Evolutionary conservation across 2,888 invertebrate species (phyloP).

Genomic region (Lucinisca nassula): DNA sequence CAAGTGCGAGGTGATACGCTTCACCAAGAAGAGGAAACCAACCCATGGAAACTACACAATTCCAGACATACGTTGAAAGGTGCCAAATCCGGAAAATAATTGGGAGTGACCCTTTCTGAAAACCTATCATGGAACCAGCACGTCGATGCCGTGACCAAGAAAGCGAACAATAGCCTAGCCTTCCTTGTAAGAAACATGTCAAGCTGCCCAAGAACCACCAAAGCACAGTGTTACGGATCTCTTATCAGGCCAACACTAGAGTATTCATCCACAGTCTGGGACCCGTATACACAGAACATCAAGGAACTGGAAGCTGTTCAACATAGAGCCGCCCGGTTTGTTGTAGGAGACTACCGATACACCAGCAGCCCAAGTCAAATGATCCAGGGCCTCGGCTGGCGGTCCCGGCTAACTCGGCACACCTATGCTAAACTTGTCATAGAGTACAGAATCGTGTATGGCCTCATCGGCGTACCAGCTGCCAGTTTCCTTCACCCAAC

Average conservation of each 20-base stretch:
- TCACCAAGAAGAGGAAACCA: background rate
- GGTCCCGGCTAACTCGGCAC: conserved; percentile 11
- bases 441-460: conserved; percentile 30
- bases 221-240: background rate
- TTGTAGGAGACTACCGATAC: conserved; percentile 26
- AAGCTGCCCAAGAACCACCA: conserved; percentile 1
- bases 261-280: conserved; percentile 11
- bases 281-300: conserved; percentile 7
- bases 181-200: conserved; percentile 22
- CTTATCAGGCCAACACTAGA: background rate
- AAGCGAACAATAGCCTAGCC: background rate
- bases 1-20: background rate
- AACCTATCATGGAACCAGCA: conserved; percentile 28
- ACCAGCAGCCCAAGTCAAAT: conserved; percentile 27
- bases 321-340: conserved; percentile 23
- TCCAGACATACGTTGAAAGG: background rate
- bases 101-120: background rate
- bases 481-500: conserved; percentile 5
- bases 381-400: conserved; percentile 17
- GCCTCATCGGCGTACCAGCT: conserved; percentile 30
- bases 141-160: conserved; percentile 14
- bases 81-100: conserved; percentile 13
- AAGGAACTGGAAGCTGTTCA: conserved; percentile 2
- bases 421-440: conserved; percentile 19
- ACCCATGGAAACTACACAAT: background rate